phyloP scores from a whole-genome alignment of 2,113 vertebrate genomes.

The Otus sunia region DNA sequence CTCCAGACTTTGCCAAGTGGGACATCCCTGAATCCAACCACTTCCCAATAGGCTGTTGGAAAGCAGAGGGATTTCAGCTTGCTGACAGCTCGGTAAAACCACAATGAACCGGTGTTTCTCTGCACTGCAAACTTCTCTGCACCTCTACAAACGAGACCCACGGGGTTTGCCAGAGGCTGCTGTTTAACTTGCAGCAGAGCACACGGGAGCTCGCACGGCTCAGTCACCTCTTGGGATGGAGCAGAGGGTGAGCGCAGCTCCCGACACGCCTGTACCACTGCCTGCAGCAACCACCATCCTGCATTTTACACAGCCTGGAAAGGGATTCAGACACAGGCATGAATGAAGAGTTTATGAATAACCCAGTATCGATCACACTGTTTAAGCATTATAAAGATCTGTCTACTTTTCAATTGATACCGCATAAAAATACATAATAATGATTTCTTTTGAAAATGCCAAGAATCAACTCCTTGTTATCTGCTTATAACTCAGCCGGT shows the following conservation, averaged over 20 bases:
- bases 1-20: neutral
- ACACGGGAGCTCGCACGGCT: rapidly evolving
- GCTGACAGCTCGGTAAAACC: neutral
- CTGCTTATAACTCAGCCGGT: neutral
- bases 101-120: rapidly evolving
- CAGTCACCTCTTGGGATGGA: neutral
- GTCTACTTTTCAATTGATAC: neutral
- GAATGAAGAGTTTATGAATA: neutral
- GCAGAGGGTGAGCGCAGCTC: neutral
- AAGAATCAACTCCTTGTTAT: neutral
- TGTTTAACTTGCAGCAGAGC: neutral
- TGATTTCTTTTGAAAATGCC: neutral
- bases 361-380: neutral
- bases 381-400: neutral
- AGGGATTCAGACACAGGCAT: neutral
- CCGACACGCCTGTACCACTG: rapidly evolving
- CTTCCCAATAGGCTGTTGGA: neutral
- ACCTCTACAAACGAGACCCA: rapidly evolving
- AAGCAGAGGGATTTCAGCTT: neutral
- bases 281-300: rapidly evolving
- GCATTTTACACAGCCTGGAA: too few relatives aligned
- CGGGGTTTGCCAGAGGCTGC: neutral
- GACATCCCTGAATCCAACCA: neutral
- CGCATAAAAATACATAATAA: neutral
- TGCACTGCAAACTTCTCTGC: neutral